These are phyloP conservation scores for Dascillus cervinus DNA, from an alignment of 2,888 invertebrate genomes.

Conservation along the genomic window DNA sequence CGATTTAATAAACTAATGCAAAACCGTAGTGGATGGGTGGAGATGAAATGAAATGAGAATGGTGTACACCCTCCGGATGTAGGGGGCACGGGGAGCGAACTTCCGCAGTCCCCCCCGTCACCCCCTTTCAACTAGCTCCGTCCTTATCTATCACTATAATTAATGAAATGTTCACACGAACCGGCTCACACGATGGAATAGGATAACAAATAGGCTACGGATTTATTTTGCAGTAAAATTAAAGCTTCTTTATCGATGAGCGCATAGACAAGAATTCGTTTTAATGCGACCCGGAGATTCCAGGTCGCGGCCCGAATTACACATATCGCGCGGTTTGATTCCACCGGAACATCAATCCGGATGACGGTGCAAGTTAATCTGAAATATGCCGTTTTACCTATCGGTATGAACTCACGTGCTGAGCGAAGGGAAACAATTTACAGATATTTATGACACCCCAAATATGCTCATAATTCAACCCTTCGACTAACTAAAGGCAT, in stretches of 20 bases:
- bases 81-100: constrained; percentile 22
- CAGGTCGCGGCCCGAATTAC: too few relatives aligned
- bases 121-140: constrained; percentile 31
- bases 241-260: too few relatives aligned
- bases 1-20: constrained; percentile 38
- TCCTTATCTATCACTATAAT: constrained; percentile 32
- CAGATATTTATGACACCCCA: constrained; percentile 36
- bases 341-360: too few relatives aligned
- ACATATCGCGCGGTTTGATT: too few relatives aligned
- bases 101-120: constrained; percentile 30
- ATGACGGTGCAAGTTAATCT: too few relatives aligned
- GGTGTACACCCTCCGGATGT: constrained; percentile 32
- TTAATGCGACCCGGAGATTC: too few relatives aligned
- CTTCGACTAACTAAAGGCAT: constrained; percentile 33
- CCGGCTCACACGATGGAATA: constrained; percentile 22
- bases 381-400: too few relatives aligned
- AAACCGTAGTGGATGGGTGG: constrained; percentile 35
- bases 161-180: constrained; percentile 34
- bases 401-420: constrained; percentile 10
- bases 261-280: too few relatives aligned
- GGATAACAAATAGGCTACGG: too few relatives aligned
- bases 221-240: too few relatives aligned
- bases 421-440: constrained; percentile 28
- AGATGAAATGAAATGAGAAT: constrained; percentile 35
- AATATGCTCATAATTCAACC: constrained; percentile 37